Conservation (phyloP, 2,797 vertebrate genomes). For the Taenioides sp. region DNA sequence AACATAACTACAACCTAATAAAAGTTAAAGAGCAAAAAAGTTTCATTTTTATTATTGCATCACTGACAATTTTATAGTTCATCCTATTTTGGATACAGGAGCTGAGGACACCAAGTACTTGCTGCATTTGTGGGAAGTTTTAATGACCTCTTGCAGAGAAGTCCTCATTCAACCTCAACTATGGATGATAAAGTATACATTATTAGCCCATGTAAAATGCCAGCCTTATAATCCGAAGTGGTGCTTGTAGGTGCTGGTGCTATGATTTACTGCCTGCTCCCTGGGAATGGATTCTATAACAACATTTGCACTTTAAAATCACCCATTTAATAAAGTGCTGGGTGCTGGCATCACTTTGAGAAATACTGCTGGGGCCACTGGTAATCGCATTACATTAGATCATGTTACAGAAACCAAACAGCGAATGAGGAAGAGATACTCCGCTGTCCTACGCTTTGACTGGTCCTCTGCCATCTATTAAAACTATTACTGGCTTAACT, state of each 20-base stretch:
- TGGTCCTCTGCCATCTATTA: neutral
- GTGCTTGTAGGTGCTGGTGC: conserved; percentile 2
- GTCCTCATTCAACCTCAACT: neutral
- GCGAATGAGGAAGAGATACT: neutral
- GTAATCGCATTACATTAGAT: conserved; percentile 15
- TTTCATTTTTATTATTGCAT: neutral
- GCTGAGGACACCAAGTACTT: neutral
- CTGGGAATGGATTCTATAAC: conserved; percentile 10
- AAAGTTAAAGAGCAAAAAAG: neutral
- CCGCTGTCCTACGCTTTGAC: neutral
- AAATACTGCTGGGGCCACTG: conserved; percentile 10
- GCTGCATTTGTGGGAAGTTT: neutral
- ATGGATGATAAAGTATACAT: neutral
- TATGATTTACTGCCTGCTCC: neutral
- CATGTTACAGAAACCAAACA: conserved; percentile 4
- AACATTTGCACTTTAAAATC: conserved; percentile 15
- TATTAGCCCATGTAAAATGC: neutral
- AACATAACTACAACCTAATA: neutral
- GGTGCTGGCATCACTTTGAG: conserved; percentile 4
- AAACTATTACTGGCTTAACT: neutral
- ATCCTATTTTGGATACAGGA: neutral
- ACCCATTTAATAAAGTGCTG: conserved; percentile 24
- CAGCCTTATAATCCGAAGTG: conserved; percentile 3
- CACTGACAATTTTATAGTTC: neutral
- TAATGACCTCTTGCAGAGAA: neutral